Base-by-base conservation (phyloP, 2,113 vertebrate genomes). In the Perca schrenkii region DNA sequence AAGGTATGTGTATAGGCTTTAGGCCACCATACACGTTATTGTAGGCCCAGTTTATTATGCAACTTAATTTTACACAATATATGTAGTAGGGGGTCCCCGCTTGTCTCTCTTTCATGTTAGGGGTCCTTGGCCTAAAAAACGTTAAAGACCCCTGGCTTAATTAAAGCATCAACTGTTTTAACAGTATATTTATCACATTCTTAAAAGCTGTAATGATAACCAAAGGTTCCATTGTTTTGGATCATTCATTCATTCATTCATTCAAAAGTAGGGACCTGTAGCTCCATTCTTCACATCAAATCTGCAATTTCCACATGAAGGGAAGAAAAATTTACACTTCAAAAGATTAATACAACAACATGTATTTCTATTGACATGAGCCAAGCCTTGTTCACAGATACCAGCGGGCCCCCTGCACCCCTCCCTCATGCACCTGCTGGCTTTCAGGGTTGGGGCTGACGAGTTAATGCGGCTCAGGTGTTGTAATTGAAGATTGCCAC, bases 401-500 rank as follows among this genome's bases (percentile, higher is more conserved):
- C 62, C 62, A 6, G 31, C 14, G n/a, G 74, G 57, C 22, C 54
- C 66, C 64, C 49, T 60, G 54, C 53, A 15, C 70, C 52, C 21
- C 68, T 77, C 75, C 60, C 81, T 50, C 58, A 0, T 10, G 62
- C 88, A 88, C 88, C 89, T 88, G 88, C 84, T 85, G 87, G 66
- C 84, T 73, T 76, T 68, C 68, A 40, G 82, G 75, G 82, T 83
- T 4, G 61, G 12, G 49, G 65, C 84, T 79, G 79, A 87, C 8
- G 80, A 88, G 86, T 83, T 89, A 89, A 91, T 88, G 87, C 63
- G 64, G 85, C 82, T 88, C 91, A 93, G 91, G 93, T 94, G 90
- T 89, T 90, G 92, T 90, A 93, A 87, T 80, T 91, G 88, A 91
- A 88, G 88, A 93, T 91, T 88, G 88, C 85, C 77, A 92, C 85